A percentile compares a stretch with the other conserved stretches of the same genome.
phyloP scores from a whole-genome alignment of 2,888 invertebrate genomes.

The Eilema caniola region DNA sequence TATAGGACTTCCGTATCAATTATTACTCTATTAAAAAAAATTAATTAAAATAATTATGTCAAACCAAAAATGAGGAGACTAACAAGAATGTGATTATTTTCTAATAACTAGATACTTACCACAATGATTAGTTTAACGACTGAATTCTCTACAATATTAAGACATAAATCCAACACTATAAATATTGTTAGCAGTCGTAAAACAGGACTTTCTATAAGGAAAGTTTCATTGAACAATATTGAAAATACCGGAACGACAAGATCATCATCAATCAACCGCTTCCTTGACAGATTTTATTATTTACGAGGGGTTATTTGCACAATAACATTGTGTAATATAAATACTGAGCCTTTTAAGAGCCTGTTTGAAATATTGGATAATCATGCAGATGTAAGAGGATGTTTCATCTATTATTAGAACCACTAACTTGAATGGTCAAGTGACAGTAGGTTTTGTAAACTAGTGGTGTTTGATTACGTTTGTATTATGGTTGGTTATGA shows the following conservation, averaged over 20 bases:
- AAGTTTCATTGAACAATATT: constrained; percentile 45
- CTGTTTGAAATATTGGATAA: constrained; percentile 32
- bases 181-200: constrained; percentile 36
- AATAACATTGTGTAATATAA: constrained; percentile 44
- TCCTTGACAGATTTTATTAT: constrained; percentile 51
- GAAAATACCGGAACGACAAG: constrained; percentile 39
- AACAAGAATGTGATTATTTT: no score
- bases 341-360: constrained; percentile 26
- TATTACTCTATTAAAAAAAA: neutral
- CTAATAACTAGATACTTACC: constrained; percentile 14
- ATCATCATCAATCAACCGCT: constrained; percentile 49
- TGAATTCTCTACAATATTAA: constrained; percentile 16
- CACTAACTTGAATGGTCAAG: constrained; percentile 17
- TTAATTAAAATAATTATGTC: no score
- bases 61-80: no score
- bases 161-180: constrained; percentile 25
- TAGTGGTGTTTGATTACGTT: constrained; percentile 6
- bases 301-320: constrained; percentile 41
- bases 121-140: constrained; percentile 19
- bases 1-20: no score
- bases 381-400: constrained; percentile 16
- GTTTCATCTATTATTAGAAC: constrained; percentile 29
- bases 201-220: constrained; percentile 59
- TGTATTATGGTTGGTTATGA: neutral
- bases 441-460: constrained; percentile 8